Conservation (phyloP, 1,140 invertebrate species). For the Zaprionus capensis region DNA sequence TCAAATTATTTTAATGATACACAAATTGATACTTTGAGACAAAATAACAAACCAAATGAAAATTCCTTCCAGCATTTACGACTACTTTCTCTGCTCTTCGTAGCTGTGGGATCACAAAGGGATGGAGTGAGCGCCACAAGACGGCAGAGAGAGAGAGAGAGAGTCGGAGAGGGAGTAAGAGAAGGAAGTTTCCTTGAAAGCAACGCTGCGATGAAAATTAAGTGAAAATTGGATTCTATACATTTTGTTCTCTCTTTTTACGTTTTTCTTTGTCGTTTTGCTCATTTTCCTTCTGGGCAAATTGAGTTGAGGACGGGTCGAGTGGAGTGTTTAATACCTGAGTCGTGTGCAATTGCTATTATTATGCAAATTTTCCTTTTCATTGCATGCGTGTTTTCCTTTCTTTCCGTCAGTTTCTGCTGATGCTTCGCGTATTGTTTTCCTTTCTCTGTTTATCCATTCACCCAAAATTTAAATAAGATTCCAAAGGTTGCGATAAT, state of each 20-base stretch:
- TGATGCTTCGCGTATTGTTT: conserved; percentile 10
- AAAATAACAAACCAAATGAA: conserved; percentile 80
- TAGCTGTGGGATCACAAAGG: conserved; percentile 33
- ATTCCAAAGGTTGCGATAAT: conserved; percentile 48
- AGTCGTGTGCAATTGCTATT: conserved; percentile 80
- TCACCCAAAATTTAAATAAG: conserved; percentile 60
- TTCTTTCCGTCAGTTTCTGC: background rate
- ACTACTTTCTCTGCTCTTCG: conserved; percentile 51
- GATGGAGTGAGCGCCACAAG: background rate
- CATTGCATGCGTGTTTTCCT: conserved; percentile 68
- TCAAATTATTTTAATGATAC: conserved; percentile 83
- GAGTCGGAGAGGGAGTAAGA: background rate
- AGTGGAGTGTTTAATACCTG: conserved; percentile 71
- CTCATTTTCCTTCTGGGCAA: conserved; percentile 54
- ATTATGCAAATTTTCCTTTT: conserved; percentile 78
- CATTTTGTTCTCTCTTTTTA: conserved; percentile 48
- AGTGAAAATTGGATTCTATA: conserved; percentile 78
- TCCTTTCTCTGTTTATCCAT: background rate
- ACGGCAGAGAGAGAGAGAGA: background rate
- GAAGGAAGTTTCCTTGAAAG: conserved; percentile 48
- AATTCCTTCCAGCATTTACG: conserved; percentile 66
- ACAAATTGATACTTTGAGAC: conserved; percentile 82
- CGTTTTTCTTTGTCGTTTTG: conserved; percentile 22
- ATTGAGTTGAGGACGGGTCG: conserved; percentile 51
- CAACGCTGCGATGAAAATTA: conserved; percentile 68